phyloP scores from a whole-genome alignment of 2,888 invertebrate genomes.

The Tanytarsus gracilentus region DNA sequence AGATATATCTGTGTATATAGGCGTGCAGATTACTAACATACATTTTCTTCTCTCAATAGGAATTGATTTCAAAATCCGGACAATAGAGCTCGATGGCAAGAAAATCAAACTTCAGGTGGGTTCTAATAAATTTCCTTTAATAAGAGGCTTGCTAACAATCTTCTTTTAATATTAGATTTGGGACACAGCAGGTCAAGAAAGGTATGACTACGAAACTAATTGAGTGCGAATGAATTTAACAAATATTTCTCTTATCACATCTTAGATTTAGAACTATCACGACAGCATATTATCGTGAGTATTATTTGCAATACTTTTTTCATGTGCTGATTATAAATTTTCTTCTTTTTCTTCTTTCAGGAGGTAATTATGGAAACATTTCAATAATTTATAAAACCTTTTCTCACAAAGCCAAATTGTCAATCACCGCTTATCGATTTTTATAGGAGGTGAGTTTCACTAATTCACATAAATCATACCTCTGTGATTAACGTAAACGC shows the following conservation, averaged over 20 bases:
- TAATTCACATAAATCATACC: background rate
- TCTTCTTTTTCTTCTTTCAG: no score
- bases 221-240: no score
- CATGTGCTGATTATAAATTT: slow-evolving; percentile 27
- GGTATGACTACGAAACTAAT: no score
- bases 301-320: no score
- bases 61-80: slow-evolving; percentile 98
- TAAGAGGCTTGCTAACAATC: background rate
- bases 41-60: no score
- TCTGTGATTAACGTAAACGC: background rate
- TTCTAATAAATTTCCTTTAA: slow-evolving; percentile 40
- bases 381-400: no score
- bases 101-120: slow-evolving; percentile 99
- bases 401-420: no score
- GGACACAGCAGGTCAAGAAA: slow-evolving; percentile 95
- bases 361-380: no score
- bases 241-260: no score
- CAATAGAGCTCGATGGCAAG: slow-evolving; percentile 95
- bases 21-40: no score
- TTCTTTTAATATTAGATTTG: background rate
- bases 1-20: no score
- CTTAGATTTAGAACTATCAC: slow-evolving; percentile 98
- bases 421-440: no score
- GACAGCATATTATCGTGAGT: slow-evolving; percentile 99
- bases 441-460: background rate